Evolutionary conservation across 2,888 invertebrate species (phyloP).

Genomic region (Ceramica pisi): DNA sequence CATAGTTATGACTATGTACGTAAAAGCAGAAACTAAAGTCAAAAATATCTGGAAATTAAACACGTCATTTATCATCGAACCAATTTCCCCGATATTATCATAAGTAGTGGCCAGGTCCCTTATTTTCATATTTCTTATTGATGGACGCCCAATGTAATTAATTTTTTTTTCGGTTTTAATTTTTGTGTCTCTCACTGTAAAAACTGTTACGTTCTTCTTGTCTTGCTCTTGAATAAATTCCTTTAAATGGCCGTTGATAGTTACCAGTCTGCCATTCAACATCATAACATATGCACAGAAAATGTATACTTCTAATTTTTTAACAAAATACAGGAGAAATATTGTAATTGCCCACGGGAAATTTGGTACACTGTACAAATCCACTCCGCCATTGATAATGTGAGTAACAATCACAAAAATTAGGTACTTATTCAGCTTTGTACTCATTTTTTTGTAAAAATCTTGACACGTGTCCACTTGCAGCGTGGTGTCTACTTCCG

Average conservation of each 20-base stretch:
- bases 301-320: slow-evolving; percentile 74
- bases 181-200: slow-evolving; percentile 66
- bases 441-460: slow-evolving; percentile 69
- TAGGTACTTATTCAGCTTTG: slow-evolving; percentile 58
- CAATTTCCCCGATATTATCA: slow-evolving; percentile 75
- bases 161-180: slow-evolving; percentile 56
- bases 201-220: slow-evolving; percentile 63
- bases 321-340: slow-evolving; percentile 68
- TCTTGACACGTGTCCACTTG: slow-evolving; percentile 62
- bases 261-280: slow-evolving; percentile 70
- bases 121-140: slow-evolving; percentile 73
- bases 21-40: slow-evolving; percentile 77
- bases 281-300: slow-evolving; percentile 74
- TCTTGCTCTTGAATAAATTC: slow-evolving; percentile 72
- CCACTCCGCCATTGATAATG: slow-evolving; percentile 54
- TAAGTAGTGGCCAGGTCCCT: slow-evolving; percentile 76
- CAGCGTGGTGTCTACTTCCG: slow-evolving; percentile 70
- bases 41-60: slow-evolving; percentile 81
- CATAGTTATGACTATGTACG: slow-evolving; percentile 77
- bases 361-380: slow-evolving; percentile 55
- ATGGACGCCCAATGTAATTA: slow-evolving; percentile 70
- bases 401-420: slow-evolving; percentile 61
- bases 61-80: slow-evolving; percentile 73
- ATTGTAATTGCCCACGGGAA: slow-evolving; percentile 52
- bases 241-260: slow-evolving; percentile 74